Conservation (phyloP, 1,140 invertebrate genomes). For the Sinonovacula constricta region DNA sequence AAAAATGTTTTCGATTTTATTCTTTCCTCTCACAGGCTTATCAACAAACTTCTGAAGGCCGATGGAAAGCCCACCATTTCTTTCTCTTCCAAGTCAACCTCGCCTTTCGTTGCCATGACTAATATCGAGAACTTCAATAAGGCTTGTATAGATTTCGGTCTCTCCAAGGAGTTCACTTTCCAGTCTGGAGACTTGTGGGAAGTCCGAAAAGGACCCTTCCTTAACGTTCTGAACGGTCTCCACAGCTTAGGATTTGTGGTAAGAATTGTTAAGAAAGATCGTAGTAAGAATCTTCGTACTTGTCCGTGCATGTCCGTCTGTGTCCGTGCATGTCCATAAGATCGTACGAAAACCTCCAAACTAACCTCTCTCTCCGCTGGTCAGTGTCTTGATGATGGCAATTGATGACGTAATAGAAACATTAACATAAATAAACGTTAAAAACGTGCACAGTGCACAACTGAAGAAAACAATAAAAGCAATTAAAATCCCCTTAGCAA, state of each 20-base stretch:
- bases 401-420: no score
- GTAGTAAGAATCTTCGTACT: no score
- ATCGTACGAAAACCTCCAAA: no score
- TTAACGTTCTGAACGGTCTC: constrained; percentile 75
- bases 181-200: constrained; percentile 74
- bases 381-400: no score
- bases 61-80: constrained; percentile 59
- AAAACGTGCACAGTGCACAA: no score
- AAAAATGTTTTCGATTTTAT: neutral
- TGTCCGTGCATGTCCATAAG: no score
- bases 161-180: constrained; percentile 70
- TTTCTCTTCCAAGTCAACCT: constrained; percentile 69
- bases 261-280: constrained; percentile 56
- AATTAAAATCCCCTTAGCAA: no score
- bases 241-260: constrained; percentile 75
- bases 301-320: no score
- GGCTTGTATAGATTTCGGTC: constrained; percentile 68
- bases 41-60: constrained; percentile 67
- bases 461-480: no score
- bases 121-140: constrained; percentile 75
- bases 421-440: no score
- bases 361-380: no score
- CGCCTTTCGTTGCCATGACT: constrained; percentile 71
- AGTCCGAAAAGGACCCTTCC: constrained; percentile 71
- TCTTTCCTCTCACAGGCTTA: constrained; percentile 57